These are phyloP conservation scores for Xestia rhomboidea DNA, from an alignment of 2,888 invertebrate genomes.

Conservation along the genomic window DNA sequence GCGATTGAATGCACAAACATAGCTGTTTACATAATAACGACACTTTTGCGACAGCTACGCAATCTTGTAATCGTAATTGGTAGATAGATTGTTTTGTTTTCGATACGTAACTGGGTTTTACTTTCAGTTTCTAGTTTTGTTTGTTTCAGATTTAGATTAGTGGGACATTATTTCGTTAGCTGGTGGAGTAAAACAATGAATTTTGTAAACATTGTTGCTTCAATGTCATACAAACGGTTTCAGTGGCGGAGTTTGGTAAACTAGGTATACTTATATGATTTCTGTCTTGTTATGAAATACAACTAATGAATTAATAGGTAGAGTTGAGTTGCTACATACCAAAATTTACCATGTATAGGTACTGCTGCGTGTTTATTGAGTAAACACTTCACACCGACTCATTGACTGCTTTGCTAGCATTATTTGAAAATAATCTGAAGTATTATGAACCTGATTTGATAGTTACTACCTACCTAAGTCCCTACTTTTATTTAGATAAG, in stretches of 20 bases:
- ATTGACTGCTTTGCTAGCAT: neutral
- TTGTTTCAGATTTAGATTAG: conserved; percentile 18
- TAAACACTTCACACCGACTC: neutral
- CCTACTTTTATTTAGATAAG: neutral
- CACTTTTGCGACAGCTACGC: conserved; percentile 48
- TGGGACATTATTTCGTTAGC: conserved; percentile 10
- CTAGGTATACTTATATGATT: neutral
- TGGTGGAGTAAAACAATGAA: conserved; percentile 22
- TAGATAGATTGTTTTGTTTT: conserved; percentile 34
- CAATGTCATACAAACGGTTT: neutral
- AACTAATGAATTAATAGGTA: neutral
- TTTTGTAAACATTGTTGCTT: neutral
- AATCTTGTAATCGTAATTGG: conserved; percentile 47
- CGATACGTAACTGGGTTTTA: conserved; percentile 19
- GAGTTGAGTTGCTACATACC: neutral
- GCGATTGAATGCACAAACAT: conserved; percentile 47
- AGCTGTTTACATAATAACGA: conserved; percentile 60
- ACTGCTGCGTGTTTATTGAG: neutral
- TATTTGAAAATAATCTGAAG: neutral
- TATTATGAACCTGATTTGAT: neutral
- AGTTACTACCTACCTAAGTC: neutral
- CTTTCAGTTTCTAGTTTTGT: conserved; percentile 41
- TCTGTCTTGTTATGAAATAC: neutral
- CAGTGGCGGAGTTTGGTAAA: neutral
- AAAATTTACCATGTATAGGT: neutral